Evolutionary conservation across 2,888 invertebrate species (phyloP), one percentile per base, ranked within the genome.

Genomic region (Thymelicus lineola): DNA sequence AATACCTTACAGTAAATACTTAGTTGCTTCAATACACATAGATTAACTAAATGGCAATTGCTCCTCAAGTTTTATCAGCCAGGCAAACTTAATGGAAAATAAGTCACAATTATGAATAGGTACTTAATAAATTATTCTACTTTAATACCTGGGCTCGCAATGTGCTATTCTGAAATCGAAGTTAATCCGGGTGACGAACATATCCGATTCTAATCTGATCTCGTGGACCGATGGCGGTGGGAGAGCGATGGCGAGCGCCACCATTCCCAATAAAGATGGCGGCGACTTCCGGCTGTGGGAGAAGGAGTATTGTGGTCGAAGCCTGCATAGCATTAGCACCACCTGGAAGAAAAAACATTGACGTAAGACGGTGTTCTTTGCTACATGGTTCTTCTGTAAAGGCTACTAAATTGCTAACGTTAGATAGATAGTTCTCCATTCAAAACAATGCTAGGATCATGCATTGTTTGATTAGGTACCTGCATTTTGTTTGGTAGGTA

Each of bases 191-290:
- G 98, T 99, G 80, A 99, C 99, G 90, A 99, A 99, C 98, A 98
- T 98, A 86, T 98, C 98, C 67, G 97, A 96, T 89, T 99, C 99
- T 79, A 99, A 95, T 79, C 98, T 96, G 80, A 99, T 98, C 94
- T 99, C 99, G 86, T 99, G 98, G 75, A 99, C 98, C 75, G 98
- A 98, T 12, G 99, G 99, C 12, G 99, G 99, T 59, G 99, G 99
- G 76, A 99, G 94, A 10, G 99, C 99, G 78, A 99, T 98, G 76
- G 99, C 99, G 80, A 99, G 87, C 6, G 98, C 99, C 71, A 99
- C 98, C 97, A 99, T 97, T 35, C 99, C 99, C 79, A 99, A 91
- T 42, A 98, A 94, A 7, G 97, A 97, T 14, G 98, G 97, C 65
- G 97, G 96, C 0, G 97, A 95, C 90, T 98, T 98, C 82, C 98